These are phyloP conservation scores for Drosophila albomicans DNA, from an alignment of 1,140 invertebrate genomes.

Conservation along the genomic window DNA sequence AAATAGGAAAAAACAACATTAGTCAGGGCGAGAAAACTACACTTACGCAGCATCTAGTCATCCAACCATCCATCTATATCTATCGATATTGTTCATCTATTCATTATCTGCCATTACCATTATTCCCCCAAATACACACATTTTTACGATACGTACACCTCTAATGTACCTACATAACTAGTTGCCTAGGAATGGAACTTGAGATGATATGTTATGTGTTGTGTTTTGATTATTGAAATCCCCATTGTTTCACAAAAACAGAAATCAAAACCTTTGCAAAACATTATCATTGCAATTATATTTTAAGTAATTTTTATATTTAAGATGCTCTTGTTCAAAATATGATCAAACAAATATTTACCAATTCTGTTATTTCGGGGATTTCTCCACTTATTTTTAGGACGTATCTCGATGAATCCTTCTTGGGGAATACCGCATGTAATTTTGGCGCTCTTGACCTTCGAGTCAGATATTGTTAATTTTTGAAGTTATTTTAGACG, in stretches of 20 bases:
- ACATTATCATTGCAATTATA: neutral
- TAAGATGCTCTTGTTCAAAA: too few species aligned
- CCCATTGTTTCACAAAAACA: neutral
- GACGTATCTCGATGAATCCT: neutral
- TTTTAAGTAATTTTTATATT: neutral
- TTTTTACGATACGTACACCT: neutral
- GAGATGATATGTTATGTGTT: constrained; percentile 12
- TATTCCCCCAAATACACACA: constrained; percentile 22
- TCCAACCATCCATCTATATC: neutral
- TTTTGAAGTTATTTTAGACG: constrained; percentile 7
- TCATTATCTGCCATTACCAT: constrained; percentile 76
- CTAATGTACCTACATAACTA: neutral
- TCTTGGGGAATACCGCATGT: neutral
- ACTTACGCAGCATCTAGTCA: constrained; percentile 62
- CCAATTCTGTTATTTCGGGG: neutral
- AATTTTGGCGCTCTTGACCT: neutral
- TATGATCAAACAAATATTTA: neutral
- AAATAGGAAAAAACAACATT: constrained; percentile 52
- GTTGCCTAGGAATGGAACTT: constrained; percentile 23
- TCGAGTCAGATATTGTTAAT: neutral
- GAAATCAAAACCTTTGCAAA: neutral
- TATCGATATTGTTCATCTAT: constrained; percentile 36
- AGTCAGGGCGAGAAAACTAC: constrained; percentile 72
- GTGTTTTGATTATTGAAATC: constrained; percentile 24
- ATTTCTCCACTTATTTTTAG: neutral